These are phyloP conservation scores for Rattus rattus DNA, from an alignment of 2,113 vertebrate species.

Conservation along the genomic window DNA sequence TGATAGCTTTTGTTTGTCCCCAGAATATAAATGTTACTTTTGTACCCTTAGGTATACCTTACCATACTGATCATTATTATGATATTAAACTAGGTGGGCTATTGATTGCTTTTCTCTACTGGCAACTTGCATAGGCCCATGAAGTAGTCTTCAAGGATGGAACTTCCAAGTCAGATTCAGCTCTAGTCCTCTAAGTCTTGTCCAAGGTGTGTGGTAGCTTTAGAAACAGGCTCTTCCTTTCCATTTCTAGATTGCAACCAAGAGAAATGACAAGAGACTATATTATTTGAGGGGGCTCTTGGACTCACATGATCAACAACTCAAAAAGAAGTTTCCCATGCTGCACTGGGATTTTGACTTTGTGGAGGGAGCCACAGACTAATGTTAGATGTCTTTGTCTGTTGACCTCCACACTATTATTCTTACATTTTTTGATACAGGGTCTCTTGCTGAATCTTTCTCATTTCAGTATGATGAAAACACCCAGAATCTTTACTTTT, in stretches of 20 bases:
- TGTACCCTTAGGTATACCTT: background rate
- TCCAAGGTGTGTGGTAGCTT: background rate
- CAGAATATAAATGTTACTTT: background rate
- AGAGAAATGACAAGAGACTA: too few species aligned
- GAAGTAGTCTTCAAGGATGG: background rate
- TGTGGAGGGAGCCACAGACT: background rate
- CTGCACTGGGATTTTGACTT: background rate
- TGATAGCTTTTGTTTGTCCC: background rate
- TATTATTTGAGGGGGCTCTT: background rate
- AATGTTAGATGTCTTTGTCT: background rate
- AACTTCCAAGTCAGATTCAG: background rate
- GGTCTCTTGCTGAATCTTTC: background rate
- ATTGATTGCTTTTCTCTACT: background rate
- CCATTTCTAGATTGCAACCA: background rate
- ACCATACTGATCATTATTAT: background rate
- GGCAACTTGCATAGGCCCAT: background rate
- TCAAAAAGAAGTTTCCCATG: background rate
- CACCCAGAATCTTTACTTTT: background rate
- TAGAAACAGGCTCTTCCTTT: background rate
- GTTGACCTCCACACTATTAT: background rate
- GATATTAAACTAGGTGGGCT: background rate
- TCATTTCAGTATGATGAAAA: background rate
- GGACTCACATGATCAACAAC: background rate
- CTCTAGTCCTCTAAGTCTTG: background rate
- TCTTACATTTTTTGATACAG: background rate